Percentiles rank a stretch among this genome's conserved stretches.
Conservation (phyloP, 2,797 vertebrate species). For the Danio kyathit region DNA sequence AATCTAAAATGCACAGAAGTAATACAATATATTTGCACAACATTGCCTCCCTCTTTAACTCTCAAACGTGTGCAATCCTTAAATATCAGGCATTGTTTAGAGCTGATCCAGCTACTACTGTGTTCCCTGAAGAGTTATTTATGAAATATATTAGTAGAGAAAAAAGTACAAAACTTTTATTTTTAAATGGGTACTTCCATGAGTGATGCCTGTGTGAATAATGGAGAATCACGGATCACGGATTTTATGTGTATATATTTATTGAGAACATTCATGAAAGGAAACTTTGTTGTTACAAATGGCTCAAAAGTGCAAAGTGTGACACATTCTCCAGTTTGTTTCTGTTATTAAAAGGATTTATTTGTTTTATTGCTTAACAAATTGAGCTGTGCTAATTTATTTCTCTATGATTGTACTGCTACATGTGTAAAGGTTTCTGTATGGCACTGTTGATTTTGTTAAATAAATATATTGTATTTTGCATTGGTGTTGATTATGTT, state of each 20-base stretch:
- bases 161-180: not conserved
- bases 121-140: not conserved
- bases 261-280: slow-evolving; percentile 38
- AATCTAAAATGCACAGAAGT: slow-evolving; percentile 18
- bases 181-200: not conserved
- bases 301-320: slow-evolving; percentile 11
- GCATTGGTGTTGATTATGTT: slow-evolving; percentile 76
- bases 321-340: slow-evolving; percentile 6
- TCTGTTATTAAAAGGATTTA: not conserved
- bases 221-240: not conserved
- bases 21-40: slow-evolving; percentile 25
- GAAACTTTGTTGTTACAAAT: not conserved
- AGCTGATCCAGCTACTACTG: not conserved
- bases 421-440: slow-evolving; percentile 54
- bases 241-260: slow-evolving; percentile 38
- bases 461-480: slow-evolving; percentile 85
- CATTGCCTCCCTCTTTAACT: not conserved
- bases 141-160: slow-evolving; percentile 20
- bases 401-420: slow-evolving; percentile 41
- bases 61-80: slow-evolving; percentile 10
- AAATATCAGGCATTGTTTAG: slow-evolving; percentile 11
- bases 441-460: slow-evolving; percentile 68
- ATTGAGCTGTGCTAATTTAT: slow-evolving; percentile 48
- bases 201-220: slow-evolving; percentile 33
- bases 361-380: slow-evolving; percentile 29